Percentiles rank a stretch among this genome's conserved stretches.
phyloP scores from a whole-genome alignment of 2,797 vertebrate species.

The Onychomys arenicola region DNA sequence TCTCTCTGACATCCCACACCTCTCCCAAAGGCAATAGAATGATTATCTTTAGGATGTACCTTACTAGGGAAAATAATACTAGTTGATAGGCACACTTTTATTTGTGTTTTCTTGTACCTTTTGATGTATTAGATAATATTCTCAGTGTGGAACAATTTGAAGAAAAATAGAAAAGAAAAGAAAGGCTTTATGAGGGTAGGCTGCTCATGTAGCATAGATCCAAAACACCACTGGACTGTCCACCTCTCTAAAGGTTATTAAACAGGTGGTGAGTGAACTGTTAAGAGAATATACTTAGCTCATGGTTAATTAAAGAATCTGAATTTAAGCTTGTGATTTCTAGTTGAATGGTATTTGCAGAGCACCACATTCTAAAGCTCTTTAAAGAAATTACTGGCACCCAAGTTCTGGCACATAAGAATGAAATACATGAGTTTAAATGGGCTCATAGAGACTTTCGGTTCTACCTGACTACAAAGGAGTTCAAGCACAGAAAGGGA shows the following conservation, averaged over 20 bases:
- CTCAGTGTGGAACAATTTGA: not conserved
- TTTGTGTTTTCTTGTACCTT: conserved; percentile 8
- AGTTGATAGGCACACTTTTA: not conserved
- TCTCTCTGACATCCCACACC: not conserved
- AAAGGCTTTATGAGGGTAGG: not conserved
- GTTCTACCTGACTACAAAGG: not conserved
- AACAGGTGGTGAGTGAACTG: not conserved
- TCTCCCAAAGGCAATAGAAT: not conserved
- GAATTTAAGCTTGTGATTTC: not conserved
- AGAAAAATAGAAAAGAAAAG: not conserved
- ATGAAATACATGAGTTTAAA: not conserved
- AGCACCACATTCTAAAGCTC: not conserved
- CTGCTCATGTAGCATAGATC: not conserved
- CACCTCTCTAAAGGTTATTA: not conserved
- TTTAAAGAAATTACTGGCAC: not conserved
- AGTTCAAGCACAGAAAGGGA: not conserved
- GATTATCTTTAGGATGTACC: not conserved
- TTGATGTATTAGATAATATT: not conserved
- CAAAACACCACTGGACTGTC: not conserved
- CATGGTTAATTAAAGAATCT: not conserved
- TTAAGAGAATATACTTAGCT: not conserved
- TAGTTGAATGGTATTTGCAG: not conserved
- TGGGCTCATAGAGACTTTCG: not conserved
- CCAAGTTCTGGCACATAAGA: not conserved
- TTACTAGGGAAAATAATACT: conserved; percentile 6